Percentiles rank a stretch among this genome's conserved stretches.
Evolutionary conservation across 2,113 vertebrate species (phyloP).

Genomic region (Gnathonemus longibarbis): DNA sequence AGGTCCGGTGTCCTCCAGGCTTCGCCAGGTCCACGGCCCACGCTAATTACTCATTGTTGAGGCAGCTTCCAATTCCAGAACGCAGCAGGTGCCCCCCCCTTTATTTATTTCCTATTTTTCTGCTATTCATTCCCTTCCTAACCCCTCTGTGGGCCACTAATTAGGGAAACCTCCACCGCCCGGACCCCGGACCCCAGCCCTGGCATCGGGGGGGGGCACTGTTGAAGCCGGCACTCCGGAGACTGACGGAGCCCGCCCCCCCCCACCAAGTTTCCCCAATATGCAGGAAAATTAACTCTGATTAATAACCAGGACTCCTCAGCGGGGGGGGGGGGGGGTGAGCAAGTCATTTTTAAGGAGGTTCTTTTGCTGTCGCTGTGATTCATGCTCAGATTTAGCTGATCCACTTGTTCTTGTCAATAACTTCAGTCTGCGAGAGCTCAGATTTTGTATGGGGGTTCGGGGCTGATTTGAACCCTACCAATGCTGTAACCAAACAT

Average conservation of each 20-base stretch:
- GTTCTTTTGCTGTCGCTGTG: constrained; percentile 43
- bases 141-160: constrained; percentile 90
- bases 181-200: constrained; percentile 88
- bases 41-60: constrained; percentile 99
- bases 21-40: constrained; percentile 65
- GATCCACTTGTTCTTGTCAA: neutral
- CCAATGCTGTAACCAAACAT: neutral
- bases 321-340: constrained; percentile 26
- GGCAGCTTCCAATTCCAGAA: constrained; percentile 82
- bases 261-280: constrained; percentile 94
- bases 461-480: neutral
- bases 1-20: constrained; percentile 57
- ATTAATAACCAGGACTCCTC: constrained; percentile 90
- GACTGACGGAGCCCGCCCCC: constrained; percentile 68
- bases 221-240: constrained; percentile 85
- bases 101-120: constrained; percentile 47
- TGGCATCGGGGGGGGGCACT: constrained; percentile 96
- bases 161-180: constrained; percentile 98
- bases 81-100: constrained; percentile 70
- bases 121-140: constrained; percentile 51
- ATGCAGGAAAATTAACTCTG: constrained; percentile 99
- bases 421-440: neutral
- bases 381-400: neutral
- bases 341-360: neutral
- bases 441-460: neutral